Evolutionary conservation across 2,888 invertebrate species (phyloP).

Genomic region (Agriotes lineatus): DNA sequence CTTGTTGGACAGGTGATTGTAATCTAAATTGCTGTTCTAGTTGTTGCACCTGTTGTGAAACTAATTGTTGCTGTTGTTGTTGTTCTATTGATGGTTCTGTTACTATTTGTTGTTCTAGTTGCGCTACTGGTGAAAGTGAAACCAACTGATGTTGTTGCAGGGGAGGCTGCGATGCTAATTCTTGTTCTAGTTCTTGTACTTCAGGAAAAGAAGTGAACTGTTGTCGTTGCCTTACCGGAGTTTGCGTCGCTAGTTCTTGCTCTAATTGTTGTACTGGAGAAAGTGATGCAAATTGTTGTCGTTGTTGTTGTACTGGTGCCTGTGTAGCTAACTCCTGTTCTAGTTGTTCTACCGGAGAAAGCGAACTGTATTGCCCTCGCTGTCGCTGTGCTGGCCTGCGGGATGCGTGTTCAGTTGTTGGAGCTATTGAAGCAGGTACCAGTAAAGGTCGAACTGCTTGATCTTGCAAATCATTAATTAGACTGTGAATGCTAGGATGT

Average conservation of each 20-base stretch:
- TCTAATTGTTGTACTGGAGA: not conserved
- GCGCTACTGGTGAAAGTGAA: not conserved
- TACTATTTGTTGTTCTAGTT: not conserved
- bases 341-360: not conserved
- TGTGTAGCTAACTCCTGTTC: not conserved
- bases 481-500: slow-evolving; percentile 71
- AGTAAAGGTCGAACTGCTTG: slow-evolving; percentile 62
- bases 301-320: not conserved
- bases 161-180: not conserved
- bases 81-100: not conserved
- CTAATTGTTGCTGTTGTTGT: slow-evolving; percentile 56
- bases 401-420: slow-evolving; percentile 48
- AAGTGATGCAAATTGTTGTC: not conserved
- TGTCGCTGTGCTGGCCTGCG: slow-evolving; percentile 20
- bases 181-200: no score
- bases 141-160: not conserved
- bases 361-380: not conserved
- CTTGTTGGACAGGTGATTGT: slow-evolving; percentile 59
- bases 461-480: slow-evolving; percentile 74
- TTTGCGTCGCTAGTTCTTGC: not conserved
- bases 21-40: slow-evolving; percentile 52
- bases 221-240: not conserved
- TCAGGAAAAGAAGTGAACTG: no score
- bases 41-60: not conserved
- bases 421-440: slow-evolving; percentile 59